phyloP scores from a whole-genome alignment of 2,113 vertebrate genomes.

The Psilopsiagon aurifrons region DNA sequence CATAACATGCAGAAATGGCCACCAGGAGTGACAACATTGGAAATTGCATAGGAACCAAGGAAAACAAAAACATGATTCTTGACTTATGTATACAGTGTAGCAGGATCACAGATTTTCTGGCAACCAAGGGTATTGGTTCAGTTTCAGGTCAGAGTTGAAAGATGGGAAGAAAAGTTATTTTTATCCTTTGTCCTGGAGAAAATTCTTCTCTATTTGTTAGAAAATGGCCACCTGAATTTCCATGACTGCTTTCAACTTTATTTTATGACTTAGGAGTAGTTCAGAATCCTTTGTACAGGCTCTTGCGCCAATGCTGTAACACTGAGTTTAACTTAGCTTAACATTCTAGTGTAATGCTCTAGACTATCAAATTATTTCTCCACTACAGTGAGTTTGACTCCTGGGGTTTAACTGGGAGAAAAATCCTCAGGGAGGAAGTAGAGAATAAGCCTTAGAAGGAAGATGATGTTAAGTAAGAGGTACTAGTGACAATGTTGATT shows the following conservation, averaged over 20 bases:
- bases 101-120: background rate
- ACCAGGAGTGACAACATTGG: background rate
- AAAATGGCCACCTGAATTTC: background rate
- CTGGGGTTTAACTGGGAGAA: background rate
- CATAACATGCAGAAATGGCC: background rate
- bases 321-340: background rate
- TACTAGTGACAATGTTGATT: background rate
- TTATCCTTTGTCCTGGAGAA: background rate
- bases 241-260: background rate
- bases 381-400: background rate
- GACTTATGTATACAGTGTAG: background rate
- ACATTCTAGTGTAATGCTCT: background rate
- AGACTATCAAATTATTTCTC: background rate
- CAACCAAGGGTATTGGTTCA: background rate
- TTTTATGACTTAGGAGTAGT: background rate
- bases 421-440: background rate
- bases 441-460: background rate
- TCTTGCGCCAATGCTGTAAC: background rate
- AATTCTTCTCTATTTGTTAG: background rate
- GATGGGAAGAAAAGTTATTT: background rate
- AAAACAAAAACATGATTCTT: background rate
- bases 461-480: background rate
- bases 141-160: background rate
- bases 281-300: background rate
- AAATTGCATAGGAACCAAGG: background rate